A percentile compares a stretch with the other conserved stretches of the same genome.
These are phyloP conservation scores for Amiota communis DNA, from an alignment of 2,888 invertebrate species.

Conservation along the genomic window DNA sequence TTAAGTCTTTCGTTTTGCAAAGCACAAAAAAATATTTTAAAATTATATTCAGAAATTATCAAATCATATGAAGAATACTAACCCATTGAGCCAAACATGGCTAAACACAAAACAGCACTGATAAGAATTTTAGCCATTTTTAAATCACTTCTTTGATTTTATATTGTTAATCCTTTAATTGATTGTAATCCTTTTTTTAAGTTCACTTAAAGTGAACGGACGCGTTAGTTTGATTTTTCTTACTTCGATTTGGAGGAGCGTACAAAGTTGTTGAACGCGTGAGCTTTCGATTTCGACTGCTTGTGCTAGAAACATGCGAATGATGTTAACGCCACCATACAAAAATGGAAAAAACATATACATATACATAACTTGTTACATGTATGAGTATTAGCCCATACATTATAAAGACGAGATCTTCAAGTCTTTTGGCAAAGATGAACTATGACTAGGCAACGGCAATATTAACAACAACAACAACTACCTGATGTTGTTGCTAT, in stretches of 20 bases:
- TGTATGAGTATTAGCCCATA: too few species aligned
- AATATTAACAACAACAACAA: not conserved
- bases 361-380: not conserved
- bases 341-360: conserved; percentile 31
- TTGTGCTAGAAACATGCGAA: conserved; percentile 57
- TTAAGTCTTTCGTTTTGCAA: conserved; percentile 40
- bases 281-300: conserved; percentile 67
- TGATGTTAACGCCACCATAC: conserved; percentile 56
- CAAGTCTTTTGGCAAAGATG: too few species aligned
- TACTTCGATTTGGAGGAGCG: not conserved
- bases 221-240: not conserved
- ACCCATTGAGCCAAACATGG: conserved; percentile 68
- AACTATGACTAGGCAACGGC: not conserved
- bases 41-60: not conserved
- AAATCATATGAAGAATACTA: conserved; percentile 54
- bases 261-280: conserved; percentile 58
- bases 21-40: not conserved
- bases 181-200: conserved; percentile 40
- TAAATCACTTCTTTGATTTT: conserved; percentile 11
- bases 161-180: conserved; percentile 17
- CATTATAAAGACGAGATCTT: too few species aligned
- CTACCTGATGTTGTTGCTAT: conserved; percentile 15
- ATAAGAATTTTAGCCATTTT: conserved; percentile 63
- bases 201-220: not conserved
- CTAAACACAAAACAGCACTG: conserved; percentile 65